phyloP scores from a whole-genome alignment of 2,888 invertebrate genomes.

The Aproaerema taeniolella region DNA sequence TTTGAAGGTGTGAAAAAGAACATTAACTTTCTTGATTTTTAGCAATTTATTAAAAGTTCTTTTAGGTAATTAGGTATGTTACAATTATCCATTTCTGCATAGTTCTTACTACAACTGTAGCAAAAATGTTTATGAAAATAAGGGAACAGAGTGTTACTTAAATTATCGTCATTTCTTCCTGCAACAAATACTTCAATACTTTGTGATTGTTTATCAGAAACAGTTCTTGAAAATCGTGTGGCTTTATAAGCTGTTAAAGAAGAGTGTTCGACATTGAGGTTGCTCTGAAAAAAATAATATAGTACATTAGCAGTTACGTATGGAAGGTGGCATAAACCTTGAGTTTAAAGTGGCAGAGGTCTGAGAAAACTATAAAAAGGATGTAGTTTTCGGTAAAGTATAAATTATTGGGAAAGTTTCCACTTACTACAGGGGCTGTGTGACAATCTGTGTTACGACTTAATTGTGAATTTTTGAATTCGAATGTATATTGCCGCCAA shows the following conservation, averaged over 20 bases:
- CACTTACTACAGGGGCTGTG: too few relatives aligned
- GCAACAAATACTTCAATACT: neutral
- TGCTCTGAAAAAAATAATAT: slow-evolving; percentile 68
- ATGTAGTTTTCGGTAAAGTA: too few relatives aligned
- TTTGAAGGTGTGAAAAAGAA: too few relatives aligned
- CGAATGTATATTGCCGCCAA: too few relatives aligned
- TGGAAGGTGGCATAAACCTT: too few relatives aligned
- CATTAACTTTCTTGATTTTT: too few relatives aligned
- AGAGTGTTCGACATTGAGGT: slow-evolving; percentile 46
- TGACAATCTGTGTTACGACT: too few relatives aligned
- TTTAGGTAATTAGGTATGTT: slow-evolving; percentile 26
- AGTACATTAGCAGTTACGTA: too few relatives aligned
- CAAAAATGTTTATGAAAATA: slow-evolving; percentile 45
- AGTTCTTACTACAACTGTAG: slow-evolving; percentile 59
- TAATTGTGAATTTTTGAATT: too few relatives aligned
- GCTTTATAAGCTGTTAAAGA: slow-evolving; percentile 78
- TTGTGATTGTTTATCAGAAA: slow-evolving; percentile 35
- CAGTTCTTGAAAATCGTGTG: slow-evolving; percentile 76
- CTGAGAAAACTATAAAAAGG: too few relatives aligned
- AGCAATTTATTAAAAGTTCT: slow-evolving; percentile 18
- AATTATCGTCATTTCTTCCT: slow-evolving; percentile 1
- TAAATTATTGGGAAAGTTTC: too few relatives aligned
- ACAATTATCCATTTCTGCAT: slow-evolving; percentile 38
- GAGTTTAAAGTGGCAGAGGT: too few relatives aligned
- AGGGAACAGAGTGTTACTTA: slow-evolving; percentile 42